Base-by-base conservation (phyloP, 2,113 vertebrate species). In the Corynorhinus townsendii region DNA sequence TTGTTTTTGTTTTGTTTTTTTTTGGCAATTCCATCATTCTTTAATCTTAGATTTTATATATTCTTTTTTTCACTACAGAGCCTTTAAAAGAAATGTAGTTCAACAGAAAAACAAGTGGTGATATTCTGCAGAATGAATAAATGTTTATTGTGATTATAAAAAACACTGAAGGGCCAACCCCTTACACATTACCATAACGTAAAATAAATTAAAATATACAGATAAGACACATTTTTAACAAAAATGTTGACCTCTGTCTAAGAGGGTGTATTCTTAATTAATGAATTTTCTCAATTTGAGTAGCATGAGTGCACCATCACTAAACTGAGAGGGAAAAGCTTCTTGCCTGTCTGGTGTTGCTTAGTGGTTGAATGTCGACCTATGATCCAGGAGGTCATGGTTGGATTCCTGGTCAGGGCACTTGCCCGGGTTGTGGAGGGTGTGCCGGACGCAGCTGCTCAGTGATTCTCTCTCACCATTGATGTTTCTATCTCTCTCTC, bases 1-100 rank as follows among this genome's bases (percentile, higher is more conserved):
- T 4, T 54, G 24, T 9, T 24, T 56, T 0, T 56, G 8, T 24
- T 24, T 0, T 59, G 12, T 11, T 64, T 75, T 92, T 75, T 75
- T 68, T 96, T 92, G 81, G 82, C 86, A 94, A 87, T 92, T 73
- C 49, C 52, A 5, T 89, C 43, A 69, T 73, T 95, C 92, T 96
- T 95, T 95, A 96, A 94, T 92, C 77, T 93, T 93, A 68, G n/a
- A 80, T 90, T 96, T 96, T 68, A 75, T 93, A 71, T 95, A 86
- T 95, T 96, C 62, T 90, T 69, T 92, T 92, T 96, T 93, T 94
- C 19, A 92, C 71, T 93, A 38, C 64, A 96, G 89, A 97, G 56
- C 68, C 66, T 97, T 92, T 89, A 80, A 95, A 88, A 83, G 88
- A 92, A 93, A 90, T 94, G 62, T 49, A 90, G 40, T 82, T 86